Conservation (phyloP, 2,113 vertebrate species). For the Scophthalmus maximus region DNA sequence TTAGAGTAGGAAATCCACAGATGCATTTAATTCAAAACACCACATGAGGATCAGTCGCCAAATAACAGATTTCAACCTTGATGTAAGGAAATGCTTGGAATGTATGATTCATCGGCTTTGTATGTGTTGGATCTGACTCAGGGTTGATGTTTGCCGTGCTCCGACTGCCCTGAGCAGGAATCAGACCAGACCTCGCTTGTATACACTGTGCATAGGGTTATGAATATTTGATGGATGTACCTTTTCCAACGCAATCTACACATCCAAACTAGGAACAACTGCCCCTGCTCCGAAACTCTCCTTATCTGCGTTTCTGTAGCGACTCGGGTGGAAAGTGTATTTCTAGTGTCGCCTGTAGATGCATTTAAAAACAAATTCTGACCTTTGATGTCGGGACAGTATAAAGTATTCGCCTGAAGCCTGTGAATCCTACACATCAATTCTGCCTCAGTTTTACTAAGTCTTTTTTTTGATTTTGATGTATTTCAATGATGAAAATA, state of each 20-base stretch:
- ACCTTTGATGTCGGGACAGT: slow-evolving; percentile 9
- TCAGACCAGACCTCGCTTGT: slow-evolving; percentile 32
- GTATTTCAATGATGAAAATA: too few relatives aligned
- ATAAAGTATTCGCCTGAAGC: too few relatives aligned
- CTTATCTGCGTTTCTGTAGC: slow-evolving; percentile 42
- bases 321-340: slow-evolving; percentile 17
- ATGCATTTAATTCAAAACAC: too few relatives aligned
- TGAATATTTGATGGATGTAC: slow-evolving; percentile 63
- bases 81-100: background rate
- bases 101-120: slow-evolving; percentile 36
- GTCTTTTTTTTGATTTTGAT: too few relatives aligned
- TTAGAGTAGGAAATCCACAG: too few relatives aligned
- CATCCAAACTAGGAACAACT: slow-evolving; percentile 32
- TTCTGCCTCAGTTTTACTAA: too few relatives aligned
- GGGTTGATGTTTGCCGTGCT: slow-evolving; percentile 48
- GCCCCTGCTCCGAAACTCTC: slow-evolving; percentile 12
- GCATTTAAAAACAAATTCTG: background rate
- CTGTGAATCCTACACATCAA: too few relatives aligned
- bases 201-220: slow-evolving; percentile 37
- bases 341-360: slow-evolving; percentile 23
- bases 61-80: slow-evolving; percentile 30
- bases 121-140: slow-evolving; percentile 31
- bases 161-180: slow-evolving; percentile 18
- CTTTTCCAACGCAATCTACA: slow-evolving; percentile 20
- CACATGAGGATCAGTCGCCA: background rate